A percentile compares a stretch with the other conserved stretches of the same genome.
phyloP scores from a whole-genome alignment of 2,888 invertebrate species.

The Aphodius granarius region DNA sequence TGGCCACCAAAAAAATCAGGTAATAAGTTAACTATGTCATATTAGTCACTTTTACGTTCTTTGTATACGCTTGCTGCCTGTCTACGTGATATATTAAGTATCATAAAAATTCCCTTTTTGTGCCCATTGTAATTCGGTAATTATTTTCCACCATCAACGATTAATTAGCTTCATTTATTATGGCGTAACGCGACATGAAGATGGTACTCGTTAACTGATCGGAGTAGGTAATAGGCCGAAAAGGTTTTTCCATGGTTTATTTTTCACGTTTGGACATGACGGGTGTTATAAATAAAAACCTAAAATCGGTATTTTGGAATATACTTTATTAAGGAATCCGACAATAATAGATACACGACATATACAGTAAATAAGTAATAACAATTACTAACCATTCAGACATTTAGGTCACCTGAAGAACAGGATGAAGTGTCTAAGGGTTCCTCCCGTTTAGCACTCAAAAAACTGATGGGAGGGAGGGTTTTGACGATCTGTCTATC shows the following conservation, averaged over 20 bases:
- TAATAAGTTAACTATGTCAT: no score
- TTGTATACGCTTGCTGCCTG: background rate
- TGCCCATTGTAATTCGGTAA: background rate
- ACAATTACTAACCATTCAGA: constrained; percentile 34
- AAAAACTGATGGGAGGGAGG: constrained; percentile 38
- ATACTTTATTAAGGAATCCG: constrained; percentile 35
- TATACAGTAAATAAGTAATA: constrained; percentile 26
- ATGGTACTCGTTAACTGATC: background rate
- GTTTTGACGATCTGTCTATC: constrained; percentile 34
- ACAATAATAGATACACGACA: constrained; percentile 26
- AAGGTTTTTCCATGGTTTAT: background rate
- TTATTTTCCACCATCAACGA: background rate
- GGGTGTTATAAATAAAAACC: background rate
- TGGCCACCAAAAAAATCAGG: no score
- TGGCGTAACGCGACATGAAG: background rate
- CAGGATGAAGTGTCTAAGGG: constrained; percentile 34
- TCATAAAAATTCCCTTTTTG: background rate
- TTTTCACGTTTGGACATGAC: background rate
- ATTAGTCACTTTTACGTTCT: no score
- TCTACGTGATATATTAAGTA: background rate
- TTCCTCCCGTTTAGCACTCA: constrained; percentile 35
- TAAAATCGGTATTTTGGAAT: constrained; percentile 23
- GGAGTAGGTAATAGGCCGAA: background rate
- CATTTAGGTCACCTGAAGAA: constrained; percentile 36
- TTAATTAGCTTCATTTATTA: background rate